These are phyloP conservation scores for Cisticola juncidis DNA, from an alignment of 2,113 vertebrate species.

Conservation along the genomic window DNA sequence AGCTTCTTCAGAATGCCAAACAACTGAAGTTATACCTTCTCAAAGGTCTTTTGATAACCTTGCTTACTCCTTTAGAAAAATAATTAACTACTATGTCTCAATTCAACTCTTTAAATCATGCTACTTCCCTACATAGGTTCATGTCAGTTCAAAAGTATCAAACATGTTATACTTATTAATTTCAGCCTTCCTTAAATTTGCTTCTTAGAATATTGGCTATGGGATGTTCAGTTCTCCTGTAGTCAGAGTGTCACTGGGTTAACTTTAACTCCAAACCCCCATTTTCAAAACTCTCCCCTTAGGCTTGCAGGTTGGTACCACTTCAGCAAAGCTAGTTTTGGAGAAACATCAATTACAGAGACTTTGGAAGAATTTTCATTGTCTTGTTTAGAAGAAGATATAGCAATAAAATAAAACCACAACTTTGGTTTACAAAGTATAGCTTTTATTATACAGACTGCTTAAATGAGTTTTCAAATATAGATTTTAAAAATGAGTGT, in stretches of 20 bases:
- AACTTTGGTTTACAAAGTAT: slow-evolving; percentile 26
- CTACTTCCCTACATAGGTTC: not conserved
- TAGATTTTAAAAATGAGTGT: not conserved
- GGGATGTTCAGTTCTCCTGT: not conserved
- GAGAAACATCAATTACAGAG: not conserved
- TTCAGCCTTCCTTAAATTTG: not conserved
- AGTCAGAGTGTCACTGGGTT: not conserved
- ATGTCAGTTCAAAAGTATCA: not conserved
- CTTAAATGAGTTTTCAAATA: slow-evolving; percentile 27
- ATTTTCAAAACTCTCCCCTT: not conserved
- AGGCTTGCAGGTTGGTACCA: not conserved
- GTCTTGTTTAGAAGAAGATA: not conserved
- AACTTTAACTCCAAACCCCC: not conserved
- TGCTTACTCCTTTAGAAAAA: not conserved
- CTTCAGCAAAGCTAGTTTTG: not conserved
- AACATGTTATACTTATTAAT: not conserved
- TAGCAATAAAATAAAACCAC: not conserved
- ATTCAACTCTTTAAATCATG: not conserved
- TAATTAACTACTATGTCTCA: not conserved
- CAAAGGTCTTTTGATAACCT: not conserved
- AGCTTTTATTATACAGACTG: slow-evolving; percentile 41
- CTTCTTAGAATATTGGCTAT: not conserved
- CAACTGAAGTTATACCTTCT: not conserved
- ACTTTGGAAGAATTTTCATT: not conserved
- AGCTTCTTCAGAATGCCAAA: not conserved